Conservation (phyloP, 35 echinoderm and acorn worm species). For the Stichopus chloronotus region DNA sequence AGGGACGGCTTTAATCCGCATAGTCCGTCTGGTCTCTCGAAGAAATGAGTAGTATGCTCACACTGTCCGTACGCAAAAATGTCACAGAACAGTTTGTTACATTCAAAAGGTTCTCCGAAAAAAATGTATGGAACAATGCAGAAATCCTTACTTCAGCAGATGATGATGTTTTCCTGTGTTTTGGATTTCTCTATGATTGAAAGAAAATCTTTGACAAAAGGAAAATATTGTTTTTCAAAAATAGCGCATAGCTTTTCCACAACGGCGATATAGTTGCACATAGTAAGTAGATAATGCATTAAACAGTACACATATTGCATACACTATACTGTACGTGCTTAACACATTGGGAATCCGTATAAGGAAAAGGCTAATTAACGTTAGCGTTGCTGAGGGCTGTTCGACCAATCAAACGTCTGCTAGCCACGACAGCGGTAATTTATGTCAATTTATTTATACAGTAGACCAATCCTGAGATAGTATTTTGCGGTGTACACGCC, state of each 20-base stretch:
- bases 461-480: slow-evolving; percentile 13
- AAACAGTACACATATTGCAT: slow-evolving; percentile 53
- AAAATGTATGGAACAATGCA: slow-evolving; percentile 17
- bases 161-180: background rate
- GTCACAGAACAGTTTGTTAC: slow-evolving; percentile 7
- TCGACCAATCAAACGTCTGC: slow-evolving; percentile 43
- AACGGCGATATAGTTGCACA: slow-evolving; percentile 37
- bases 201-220: slow-evolving; percentile 26
- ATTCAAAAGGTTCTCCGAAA: slow-evolving; percentile 9
- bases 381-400: slow-evolving; percentile 40
- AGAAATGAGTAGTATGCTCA: slow-evolving; percentile 19
- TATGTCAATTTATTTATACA: slow-evolving; percentile 52
- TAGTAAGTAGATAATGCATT: slow-evolving; percentile 52
- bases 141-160: background rate
- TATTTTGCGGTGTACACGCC: slow-evolving; percentile 29
- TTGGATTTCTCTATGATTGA: background rate
- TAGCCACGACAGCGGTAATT: slow-evolving; percentile 47
- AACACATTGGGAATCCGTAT: slow-evolving; percentile 58
- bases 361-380: slow-evolving; percentile 67
- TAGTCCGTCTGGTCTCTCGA: slow-evolving; percentile 35
- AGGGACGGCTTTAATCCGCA: slow-evolving; percentile 46
- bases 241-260: slow-evolving; percentile 52
- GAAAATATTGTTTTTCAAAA: slow-evolving; percentile 62
- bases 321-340: slow-evolving; percentile 43
- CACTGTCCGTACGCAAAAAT: background rate